These are phyloP conservation scores for Phyllostomus discolor DNA, from an alignment of 2,113 vertebrate genomes.

Conservation along the genomic window DNA sequence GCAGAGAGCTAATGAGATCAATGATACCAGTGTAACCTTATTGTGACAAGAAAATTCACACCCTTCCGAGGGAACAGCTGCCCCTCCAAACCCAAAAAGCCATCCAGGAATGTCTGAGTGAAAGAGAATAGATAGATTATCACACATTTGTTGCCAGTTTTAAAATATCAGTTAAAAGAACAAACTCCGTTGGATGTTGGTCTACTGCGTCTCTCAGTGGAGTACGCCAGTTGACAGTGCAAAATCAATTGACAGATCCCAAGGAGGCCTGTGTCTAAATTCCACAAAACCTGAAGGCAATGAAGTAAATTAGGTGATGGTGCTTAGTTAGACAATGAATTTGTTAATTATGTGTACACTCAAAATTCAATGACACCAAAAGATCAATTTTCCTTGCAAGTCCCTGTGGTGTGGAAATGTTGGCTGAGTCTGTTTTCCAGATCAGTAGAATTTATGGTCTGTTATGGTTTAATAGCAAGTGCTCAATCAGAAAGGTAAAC, in stretches of 20 bases:
- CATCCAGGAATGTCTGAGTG: background rate
- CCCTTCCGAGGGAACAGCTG: background rate
- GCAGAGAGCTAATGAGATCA: background rate
- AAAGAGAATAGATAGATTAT: background rate
- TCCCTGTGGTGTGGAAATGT: background rate
- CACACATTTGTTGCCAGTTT: background rate
- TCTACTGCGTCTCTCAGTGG: background rate
- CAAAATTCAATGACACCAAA: background rate
- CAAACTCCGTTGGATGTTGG: background rate
- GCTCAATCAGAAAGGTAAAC: background rate
- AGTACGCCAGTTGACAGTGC: background rate
- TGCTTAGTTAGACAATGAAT: background rate
- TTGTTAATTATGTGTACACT: background rate
- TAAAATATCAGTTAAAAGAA: constrained; percentile 14
- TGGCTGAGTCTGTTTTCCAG: background rate
- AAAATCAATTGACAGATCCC: background rate
- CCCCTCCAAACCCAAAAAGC: background rate
- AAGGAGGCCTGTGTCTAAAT: background rate
- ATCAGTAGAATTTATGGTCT: background rate
- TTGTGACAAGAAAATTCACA: background rate
- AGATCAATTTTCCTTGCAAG: background rate
- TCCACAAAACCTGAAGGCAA: background rate
- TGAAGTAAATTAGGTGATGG: background rate
- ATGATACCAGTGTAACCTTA: background rate
- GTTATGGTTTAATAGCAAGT: background rate